Evolutionary conservation across 2,113 vertebrate genomes (phyloP).

Genomic region (Odocoileus virginianus): DNA sequence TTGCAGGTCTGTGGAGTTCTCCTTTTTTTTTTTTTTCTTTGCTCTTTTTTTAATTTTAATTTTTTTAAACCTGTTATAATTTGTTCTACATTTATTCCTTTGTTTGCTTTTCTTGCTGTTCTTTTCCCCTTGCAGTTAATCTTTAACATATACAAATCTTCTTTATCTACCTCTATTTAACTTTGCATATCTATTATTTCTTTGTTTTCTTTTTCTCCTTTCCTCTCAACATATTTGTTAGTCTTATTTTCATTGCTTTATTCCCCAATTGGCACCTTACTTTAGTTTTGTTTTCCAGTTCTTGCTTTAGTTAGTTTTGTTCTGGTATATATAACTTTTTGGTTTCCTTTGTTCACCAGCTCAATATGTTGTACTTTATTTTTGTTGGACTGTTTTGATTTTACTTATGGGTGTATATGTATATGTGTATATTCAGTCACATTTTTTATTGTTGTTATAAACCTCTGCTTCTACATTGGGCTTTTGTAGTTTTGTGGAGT

Average conservation of each 20-base stretch:
- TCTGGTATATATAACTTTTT: not conserved
- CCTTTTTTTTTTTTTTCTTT: not conserved
- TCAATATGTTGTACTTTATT: not conserved
- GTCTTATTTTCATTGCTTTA: not conserved
- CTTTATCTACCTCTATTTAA: not conserved
- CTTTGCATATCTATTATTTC: not conserved
- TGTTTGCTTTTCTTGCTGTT: not conserved
- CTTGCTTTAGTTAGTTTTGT: not conserved
- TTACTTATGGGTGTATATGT: not conserved
- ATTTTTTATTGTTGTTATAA: not conserved
- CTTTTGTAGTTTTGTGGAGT: not conserved
- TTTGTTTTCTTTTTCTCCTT: not conserved
- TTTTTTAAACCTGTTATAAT: not conserved
- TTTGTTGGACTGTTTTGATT: not conserved
- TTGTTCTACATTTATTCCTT: not conserved
- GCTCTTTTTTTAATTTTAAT: not conserved
- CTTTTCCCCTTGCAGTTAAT: not conserved
- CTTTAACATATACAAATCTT: not conserved
- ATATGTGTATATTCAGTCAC: not conserved
- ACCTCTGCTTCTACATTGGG: not conserved
- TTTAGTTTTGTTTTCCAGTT: not conserved
- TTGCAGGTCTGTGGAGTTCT: not conserved
- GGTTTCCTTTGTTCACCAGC: not conserved
- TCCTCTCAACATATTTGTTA: not conserved
- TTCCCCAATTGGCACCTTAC: not conserved